Percentiles rank a stretch among this genome's conserved stretches.
These are phyloP conservation scores for Pelmatolapia mariae DNA, from an alignment of 2,113 vertebrate species.

Conservation along the genomic window DNA sequence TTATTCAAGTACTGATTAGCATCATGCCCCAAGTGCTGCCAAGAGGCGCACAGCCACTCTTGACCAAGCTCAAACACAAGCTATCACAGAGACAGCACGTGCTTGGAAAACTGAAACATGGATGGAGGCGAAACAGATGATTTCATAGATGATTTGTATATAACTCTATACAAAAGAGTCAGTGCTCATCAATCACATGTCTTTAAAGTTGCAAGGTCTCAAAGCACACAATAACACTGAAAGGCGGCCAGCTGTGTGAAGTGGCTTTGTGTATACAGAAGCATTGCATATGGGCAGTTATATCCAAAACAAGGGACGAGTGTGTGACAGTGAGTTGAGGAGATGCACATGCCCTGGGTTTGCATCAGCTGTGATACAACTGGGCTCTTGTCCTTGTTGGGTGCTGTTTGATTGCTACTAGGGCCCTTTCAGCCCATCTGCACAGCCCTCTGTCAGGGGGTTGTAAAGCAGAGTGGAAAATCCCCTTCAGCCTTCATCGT, in stretches of 20 bases:
- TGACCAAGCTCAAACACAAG: not conserved
- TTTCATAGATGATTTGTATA: constrained; percentile 43
- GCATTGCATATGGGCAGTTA: constrained; percentile 57
- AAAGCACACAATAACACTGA: constrained; percentile 49
- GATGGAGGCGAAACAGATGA: constrained; percentile 51
- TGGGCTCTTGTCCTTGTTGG: constrained; percentile 77
- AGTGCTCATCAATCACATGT: constrained; percentile 32
- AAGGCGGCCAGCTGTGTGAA: constrained; percentile 50
- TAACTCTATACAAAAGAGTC: constrained; percentile 36
- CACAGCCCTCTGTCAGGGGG: constrained; percentile 46
- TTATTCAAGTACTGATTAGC: not conserved
- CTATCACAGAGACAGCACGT: not conserved
- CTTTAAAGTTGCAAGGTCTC: constrained; percentile 40
- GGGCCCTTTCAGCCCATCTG: constrained; percentile 32
- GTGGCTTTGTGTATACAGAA: constrained; percentile 48
- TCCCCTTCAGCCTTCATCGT: constrained; percentile 57
- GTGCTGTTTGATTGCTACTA: constrained; percentile 64
- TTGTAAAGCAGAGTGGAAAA: constrained; percentile 69
- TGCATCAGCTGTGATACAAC: constrained; percentile 33
- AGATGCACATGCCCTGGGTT: constrained; percentile 44
- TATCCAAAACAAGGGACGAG: constrained; percentile 57
- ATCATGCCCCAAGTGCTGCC: not conserved
- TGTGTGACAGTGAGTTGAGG: constrained; percentile 54
- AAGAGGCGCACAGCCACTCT: not conserved
- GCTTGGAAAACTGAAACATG: constrained; percentile 10